Evolutionary conservation across 2,113 vertebrate genomes (phyloP).

Genomic region (Oreotrochilus melanogaster): DNA sequence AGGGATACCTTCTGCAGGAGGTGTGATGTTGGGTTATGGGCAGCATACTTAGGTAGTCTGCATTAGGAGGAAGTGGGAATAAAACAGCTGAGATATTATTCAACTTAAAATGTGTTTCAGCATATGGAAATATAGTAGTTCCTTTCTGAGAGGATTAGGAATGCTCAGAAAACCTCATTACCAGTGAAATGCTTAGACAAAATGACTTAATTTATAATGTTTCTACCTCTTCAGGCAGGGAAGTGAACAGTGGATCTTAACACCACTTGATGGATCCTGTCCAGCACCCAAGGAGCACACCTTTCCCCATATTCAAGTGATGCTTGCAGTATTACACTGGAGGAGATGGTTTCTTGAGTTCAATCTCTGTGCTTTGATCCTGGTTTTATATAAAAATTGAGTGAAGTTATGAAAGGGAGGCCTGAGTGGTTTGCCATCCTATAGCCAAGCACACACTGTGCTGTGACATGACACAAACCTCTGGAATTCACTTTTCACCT

Average conservation of each 20-base stretch:
- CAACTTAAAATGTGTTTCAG: neutral
- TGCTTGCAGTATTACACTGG: neutral
- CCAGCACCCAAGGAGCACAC: neutral
- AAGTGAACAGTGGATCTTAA: neutral
- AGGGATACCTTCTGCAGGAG: neutral
- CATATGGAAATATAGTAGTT: neutral
- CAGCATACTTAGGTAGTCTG: neutral
- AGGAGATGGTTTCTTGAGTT: neutral
- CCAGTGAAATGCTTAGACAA: neutral
- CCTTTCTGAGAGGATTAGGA: neutral
- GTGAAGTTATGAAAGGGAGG: rapidly evolving
- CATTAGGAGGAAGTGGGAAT: neutral
- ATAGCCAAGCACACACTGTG: rapidly evolving
- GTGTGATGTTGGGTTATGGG: neutral
- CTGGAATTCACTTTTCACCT: neutral
- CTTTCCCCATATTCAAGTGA: neutral
- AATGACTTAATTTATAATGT: neutral
- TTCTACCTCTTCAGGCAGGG: neutral
- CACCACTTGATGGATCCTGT: rapidly evolving
- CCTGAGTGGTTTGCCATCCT: neutral
- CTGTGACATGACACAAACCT: rapidly evolving
- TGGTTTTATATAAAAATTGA: neutral
- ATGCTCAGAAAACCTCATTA: neutral
- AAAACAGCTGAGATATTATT: neutral
- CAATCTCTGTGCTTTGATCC: rapidly evolving